phyloP scores from a whole-genome alignment of 2,113 vertebrate species.

The Vanacampus margaritifer region DNA sequence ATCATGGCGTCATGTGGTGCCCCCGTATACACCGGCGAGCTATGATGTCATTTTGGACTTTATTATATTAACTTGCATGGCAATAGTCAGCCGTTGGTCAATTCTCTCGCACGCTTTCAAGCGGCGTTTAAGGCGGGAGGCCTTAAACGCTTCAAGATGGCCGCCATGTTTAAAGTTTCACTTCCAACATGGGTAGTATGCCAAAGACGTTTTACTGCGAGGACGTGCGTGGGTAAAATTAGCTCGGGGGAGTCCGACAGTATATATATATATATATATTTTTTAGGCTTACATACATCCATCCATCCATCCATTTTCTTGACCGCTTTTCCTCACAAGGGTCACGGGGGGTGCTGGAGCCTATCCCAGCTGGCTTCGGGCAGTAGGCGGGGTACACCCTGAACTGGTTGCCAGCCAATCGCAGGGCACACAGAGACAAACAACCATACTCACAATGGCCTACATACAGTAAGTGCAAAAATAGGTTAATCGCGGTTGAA shows the following conservation, averaged over 20 bases:
- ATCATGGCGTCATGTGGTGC: conserved; percentile 30
- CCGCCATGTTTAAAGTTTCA: conserved; percentile 40
- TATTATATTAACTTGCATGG: conserved; percentile 35
- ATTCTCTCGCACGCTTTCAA: conserved; percentile 48
- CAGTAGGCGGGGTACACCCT: no score
- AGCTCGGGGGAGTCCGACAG: not conserved
- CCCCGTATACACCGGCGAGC: conserved; percentile 15
- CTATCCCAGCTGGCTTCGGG: no score
- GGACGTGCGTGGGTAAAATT: conserved; percentile 31
- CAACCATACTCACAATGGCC: no score
- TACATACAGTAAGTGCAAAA: not conserved
- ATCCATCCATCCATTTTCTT: no score
- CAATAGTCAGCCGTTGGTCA: conserved; percentile 18
- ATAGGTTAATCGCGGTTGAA: not conserved
- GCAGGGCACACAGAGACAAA: no score
- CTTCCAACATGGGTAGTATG: conserved; percentile 27
- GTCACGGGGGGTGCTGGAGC: no score
- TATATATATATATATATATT: no score
- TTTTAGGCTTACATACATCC: no score
- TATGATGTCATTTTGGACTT: conserved; percentile 35
- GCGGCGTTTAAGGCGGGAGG: conserved; percentile 33
- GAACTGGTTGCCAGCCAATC: no score
- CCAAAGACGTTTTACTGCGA: conserved; percentile 41
- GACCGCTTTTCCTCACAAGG: no score
- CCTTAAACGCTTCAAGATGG: conserved; percentile 49